Evolutionary conservation across 2,797 vertebrate genomes (phyloP).

Genomic region (Pelobates cultripes): DNA sequence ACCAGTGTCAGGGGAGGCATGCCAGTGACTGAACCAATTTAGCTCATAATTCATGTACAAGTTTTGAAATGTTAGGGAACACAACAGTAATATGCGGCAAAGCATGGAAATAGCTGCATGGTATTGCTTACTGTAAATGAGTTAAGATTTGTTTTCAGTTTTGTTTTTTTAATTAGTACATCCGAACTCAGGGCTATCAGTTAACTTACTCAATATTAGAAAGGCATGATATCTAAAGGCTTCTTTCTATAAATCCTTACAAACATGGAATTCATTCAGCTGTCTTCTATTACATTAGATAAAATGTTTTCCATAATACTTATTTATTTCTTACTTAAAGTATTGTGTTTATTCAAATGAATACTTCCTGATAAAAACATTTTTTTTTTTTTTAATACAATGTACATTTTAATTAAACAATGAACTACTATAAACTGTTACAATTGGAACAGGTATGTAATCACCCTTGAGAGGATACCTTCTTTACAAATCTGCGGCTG

Average conservation of each 20-base stretch:
- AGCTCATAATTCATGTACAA: not conserved
- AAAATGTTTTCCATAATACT: slow-evolving; percentile 25
- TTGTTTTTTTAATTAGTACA: not conserved
- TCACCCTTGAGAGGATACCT: too few relatives aligned
- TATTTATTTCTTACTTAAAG: slow-evolving; percentile 39
- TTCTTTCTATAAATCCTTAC: not conserved
- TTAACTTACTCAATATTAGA: slow-evolving; percentile 2
- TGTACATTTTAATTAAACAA: too few relatives aligned
- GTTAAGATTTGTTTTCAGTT: not conserved
- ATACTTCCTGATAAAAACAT: slow-evolving; percentile 19
- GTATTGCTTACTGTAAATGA: not conserved
- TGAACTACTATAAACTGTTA: too few relatives aligned
- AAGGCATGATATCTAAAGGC: not conserved
- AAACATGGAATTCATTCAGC: slow-evolving; percentile 23
- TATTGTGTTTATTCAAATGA: slow-evolving; percentile 24
- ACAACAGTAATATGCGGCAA: not conserved
- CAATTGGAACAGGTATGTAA: too few relatives aligned
- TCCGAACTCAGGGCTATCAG: not conserved
- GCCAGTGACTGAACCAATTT: too few relatives aligned
- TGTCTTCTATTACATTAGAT: slow-evolving; percentile 33
- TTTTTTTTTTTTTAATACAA: too few relatives aligned
- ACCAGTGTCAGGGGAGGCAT: too few relatives aligned
- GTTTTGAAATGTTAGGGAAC: not conserved
- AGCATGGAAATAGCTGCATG: not conserved
- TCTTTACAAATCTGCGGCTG: too few relatives aligned